A percentile compares a stretch with the other conserved stretches of the same genome.
phyloP scores from a whole-genome alignment of 1,140 invertebrate genomes.

The Ceratoteleas bidentatus region DNA sequence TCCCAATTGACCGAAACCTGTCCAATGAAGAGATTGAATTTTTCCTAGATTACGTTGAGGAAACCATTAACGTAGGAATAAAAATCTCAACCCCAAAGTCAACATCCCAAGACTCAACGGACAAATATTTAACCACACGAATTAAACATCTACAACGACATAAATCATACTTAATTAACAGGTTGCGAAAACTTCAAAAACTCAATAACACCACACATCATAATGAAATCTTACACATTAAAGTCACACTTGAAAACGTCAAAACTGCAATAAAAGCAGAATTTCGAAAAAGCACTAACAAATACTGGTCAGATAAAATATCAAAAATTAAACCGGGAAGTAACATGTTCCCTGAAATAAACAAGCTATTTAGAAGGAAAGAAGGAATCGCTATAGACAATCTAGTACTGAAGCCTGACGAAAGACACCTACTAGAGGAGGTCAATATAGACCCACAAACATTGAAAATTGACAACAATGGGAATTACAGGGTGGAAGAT shows the following conservation, averaged over 20 bases:
- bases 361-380: neutral
- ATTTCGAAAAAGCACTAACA: neutral
- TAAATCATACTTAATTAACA: neutral
- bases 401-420: no score
- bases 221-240: neutral
- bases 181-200: neutral
- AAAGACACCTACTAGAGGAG: neutral
- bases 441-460: no score
- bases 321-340: neutral
- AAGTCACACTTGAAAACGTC: neutral
- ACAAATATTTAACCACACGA: neutral
- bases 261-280: neutral
- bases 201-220: neutral
- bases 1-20: no score
- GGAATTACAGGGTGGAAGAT: neutral
- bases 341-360: neutral
- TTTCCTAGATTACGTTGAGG: neutral
- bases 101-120: neutral
- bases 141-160: neutral
- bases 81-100: neutral
- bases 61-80: neutral
- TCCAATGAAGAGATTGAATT: no score
- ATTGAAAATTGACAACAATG: neutral
- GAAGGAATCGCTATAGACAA: neutral
- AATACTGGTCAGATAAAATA: neutral